Base-by-base conservation (phyloP, 2,113 vertebrate genomes). In the Corythoichthys intestinalis region DNA sequence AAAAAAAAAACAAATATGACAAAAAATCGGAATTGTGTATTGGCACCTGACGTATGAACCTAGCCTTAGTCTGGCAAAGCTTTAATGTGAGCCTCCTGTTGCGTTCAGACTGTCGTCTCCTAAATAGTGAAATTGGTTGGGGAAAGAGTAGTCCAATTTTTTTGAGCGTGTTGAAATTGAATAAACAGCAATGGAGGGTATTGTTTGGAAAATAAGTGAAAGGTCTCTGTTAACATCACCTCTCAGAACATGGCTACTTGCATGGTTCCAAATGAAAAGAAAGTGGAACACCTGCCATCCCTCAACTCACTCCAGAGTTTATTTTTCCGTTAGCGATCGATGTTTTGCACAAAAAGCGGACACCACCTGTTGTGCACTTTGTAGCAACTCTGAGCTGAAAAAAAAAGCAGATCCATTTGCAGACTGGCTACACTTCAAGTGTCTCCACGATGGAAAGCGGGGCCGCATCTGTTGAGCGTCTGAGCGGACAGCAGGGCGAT, bases 261-360 rank as follows among this genome's bases (percentile, higher is more conserved):
- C 52, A 14, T 66, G 38, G 59, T 72, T 72, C 20, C 48, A 59
- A 77, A 87, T 72, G 67, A 82, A 59, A 52, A 13, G 4, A 17
- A 62, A 85, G 56, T 85, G 56, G 80, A 83, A 85, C 82, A 85
- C 82, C 72, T 83, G 79, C 77, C 83, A 69, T 64, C 66, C 60
- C 28, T 65, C 9, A 10, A 67, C 65, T 74, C 63, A 49, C 14
- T 14, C 58, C 62, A 44, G 49, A 57, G 37, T 68, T 63, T 62
- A 58, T 73, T 73, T 72, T 64, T 37, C 44, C 44, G 53, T 50
- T 49, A 37, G 77, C 60, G 41, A 54, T 68, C 38, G 2, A 38
- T 57, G 65, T 34, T 54, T 63, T 57, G 52, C 53, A 75, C 50
- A 58, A 72, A 60, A 65, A 35, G 14, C 13, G 34, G 4, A 49